Conservation (phyloP, 64 coral and sea anemone species). For the Montipora foliosa region DNA sequence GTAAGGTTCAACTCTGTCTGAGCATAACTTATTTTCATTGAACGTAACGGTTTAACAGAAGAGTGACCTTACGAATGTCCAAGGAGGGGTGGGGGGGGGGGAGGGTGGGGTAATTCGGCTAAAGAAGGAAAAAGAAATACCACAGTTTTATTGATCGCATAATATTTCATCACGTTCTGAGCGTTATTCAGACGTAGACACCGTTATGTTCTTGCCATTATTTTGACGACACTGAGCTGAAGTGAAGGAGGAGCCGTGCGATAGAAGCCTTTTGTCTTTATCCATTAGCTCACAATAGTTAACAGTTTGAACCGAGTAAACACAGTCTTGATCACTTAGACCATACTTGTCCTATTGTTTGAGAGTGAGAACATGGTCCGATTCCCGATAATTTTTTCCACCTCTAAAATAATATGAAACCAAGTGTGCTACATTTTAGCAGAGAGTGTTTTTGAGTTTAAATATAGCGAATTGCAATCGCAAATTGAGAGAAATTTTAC, state of each 20-base stretch:
- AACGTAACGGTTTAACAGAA: background rate
- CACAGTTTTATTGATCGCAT: background rate
- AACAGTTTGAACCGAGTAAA: conserved; percentile 31
- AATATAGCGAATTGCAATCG: too few relatives aligned
- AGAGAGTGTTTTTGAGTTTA: too few relatives aligned
- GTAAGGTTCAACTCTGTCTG: background rate
- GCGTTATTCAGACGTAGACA: background rate
- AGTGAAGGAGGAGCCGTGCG: background rate
- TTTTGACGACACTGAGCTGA: background rate
- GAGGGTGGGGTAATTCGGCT: background rate
- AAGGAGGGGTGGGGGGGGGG: background rate
- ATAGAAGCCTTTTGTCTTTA: conserved; percentile 10
- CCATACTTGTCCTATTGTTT: background rate
- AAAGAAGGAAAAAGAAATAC: background rate
- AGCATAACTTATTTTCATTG: background rate
- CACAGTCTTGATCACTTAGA: background rate
- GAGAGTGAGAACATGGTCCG: background rate
- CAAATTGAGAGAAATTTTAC: too few relatives aligned
- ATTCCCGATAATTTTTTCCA: background rate
- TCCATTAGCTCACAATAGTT: conserved; percentile 33
- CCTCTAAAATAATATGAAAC: background rate
- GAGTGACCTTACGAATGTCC: background rate
- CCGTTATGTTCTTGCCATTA: conserved; percentile 2
- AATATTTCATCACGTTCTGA: background rate
- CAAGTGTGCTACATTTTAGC: background rate